A percentile compares a stretch with the other conserved stretches of the same genome.
Evolutionary conservation across 2,797 vertebrate genomes (phyloP).

Genomic region (Manis pentadactyla): DNA sequence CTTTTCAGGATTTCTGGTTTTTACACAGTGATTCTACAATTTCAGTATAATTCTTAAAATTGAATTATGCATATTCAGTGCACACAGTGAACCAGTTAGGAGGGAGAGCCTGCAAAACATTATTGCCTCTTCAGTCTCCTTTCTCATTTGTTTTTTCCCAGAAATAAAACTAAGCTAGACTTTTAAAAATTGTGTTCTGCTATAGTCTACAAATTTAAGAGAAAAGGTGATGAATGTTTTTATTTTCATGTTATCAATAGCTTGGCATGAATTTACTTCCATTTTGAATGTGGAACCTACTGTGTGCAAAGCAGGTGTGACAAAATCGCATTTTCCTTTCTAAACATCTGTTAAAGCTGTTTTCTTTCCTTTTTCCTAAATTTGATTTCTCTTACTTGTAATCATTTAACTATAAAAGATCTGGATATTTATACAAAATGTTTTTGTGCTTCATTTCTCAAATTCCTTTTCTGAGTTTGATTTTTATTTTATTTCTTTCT

Average conservation of each 20-base stretch:
- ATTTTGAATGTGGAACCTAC: conserved; percentile 66
- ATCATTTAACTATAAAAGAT: conserved; percentile 26
- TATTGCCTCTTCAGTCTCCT: conserved; percentile 28
- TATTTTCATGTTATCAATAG: conserved; percentile 61
- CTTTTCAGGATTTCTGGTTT: conserved; percentile 43
- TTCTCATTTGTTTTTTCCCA: not conserved
- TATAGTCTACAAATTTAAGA: conserved; percentile 61
- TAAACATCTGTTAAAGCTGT: conserved; percentile 1
- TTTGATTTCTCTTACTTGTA: not conserved
- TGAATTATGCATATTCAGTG: conserved; percentile 33
- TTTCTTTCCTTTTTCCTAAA: not conserved
- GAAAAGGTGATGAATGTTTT: conserved; percentile 62
- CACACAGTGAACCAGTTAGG: not conserved
- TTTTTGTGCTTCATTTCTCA: not conserved
- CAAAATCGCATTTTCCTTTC: conserved; percentile 37
- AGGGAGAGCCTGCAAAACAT: not conserved
- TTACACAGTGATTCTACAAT: not conserved
- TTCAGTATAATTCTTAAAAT: not conserved
- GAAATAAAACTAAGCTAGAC: conserved; percentile 51
- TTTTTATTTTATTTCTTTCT: conserved; percentile 38
- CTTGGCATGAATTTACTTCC: conserved; percentile 66
- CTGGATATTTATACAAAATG: conserved; percentile 22
- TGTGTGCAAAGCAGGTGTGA: conserved; percentile 56
- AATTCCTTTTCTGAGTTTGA: not conserved
- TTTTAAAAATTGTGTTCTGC: conserved; percentile 17